These are phyloP conservation scores for Toxostoma redivivum DNA, from an alignment of 2,113 vertebrate species.

Conservation along the genomic window DNA sequence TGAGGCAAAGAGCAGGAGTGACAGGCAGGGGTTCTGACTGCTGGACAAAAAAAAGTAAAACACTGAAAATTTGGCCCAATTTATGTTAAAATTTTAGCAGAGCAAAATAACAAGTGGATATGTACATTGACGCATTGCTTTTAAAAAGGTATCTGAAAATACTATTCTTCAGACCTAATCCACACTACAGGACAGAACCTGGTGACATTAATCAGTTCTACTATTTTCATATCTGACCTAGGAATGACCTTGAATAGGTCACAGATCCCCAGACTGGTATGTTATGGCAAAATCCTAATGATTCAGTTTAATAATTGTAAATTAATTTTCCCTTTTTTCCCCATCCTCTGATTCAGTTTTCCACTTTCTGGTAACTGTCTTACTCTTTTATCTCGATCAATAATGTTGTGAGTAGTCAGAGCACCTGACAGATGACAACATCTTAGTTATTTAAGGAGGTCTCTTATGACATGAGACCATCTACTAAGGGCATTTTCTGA, in stretches of 20 bases:
- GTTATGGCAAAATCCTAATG: neutral
- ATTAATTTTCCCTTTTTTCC: neutral
- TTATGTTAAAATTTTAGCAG: neutral
- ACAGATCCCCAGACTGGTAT: neutral
- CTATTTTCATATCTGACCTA: neutral
- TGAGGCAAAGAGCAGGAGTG: neutral
- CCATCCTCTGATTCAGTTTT: neutral
- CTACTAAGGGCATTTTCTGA: neutral
- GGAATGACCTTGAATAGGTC: neutral
- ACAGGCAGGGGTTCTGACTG: neutral
- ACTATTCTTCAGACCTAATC: neutral
- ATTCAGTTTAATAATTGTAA: constrained; percentile 10
- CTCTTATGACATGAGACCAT: neutral
- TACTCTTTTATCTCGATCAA: neutral
- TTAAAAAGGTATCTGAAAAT: neutral
- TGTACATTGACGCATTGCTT: neutral
- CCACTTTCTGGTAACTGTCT: neutral
- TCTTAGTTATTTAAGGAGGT: constrained; percentile 49
- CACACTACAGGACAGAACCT: neutral
- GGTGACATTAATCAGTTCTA: neutral
- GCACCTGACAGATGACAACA: constrained; percentile 33
- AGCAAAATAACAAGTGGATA: neutral
- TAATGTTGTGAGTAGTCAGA: constrained; percentile 24
- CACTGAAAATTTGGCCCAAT: neutral
- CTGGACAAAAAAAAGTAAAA: neutral